These are phyloP conservation scores for Xenops minutus DNA, from an alignment of 2,797 vertebrate species.

Conservation along the genomic window DNA sequence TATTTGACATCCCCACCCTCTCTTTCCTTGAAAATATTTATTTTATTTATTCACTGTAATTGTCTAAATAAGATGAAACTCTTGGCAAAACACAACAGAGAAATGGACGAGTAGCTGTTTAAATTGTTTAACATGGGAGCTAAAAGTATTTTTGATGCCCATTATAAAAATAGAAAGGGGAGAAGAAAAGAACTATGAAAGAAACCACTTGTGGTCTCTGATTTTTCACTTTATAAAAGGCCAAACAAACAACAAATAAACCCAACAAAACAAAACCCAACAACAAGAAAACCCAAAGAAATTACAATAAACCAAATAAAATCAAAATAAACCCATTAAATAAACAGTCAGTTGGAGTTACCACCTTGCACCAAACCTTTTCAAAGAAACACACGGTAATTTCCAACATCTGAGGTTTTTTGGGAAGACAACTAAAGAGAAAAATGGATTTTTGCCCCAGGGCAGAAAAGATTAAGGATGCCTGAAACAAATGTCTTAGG, in stretches of 20 bases:
- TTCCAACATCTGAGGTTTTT: neutral
- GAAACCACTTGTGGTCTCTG: neutral
- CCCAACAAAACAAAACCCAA: neutral
- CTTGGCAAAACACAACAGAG: neutral
- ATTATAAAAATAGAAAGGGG: neutral
- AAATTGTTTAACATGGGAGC: neutral
- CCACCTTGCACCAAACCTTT: neutral
- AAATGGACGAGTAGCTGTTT: neutral
- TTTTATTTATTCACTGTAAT: neutral
- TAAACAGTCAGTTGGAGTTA: neutral
- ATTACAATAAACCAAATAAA: neutral
- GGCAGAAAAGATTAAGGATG: neutral
- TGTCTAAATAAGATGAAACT: neutral
- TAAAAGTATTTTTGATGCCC: neutral
- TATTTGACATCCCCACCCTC: accelerated
- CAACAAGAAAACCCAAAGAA: neutral
- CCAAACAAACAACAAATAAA: neutral
- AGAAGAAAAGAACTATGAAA: neutral
- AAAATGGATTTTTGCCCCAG: neutral
- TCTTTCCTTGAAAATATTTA: neutral
- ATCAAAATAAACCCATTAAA: neutral
- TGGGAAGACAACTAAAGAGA: neutral
- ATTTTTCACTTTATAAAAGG: neutral
- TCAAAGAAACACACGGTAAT: neutral
- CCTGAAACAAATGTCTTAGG: neutral